Evolutionary conservation across 2,888 invertebrate genomes (phyloP), one percentile per base, ranked within the genome.

Genomic region (Mesoligia furuncula): DNA sequence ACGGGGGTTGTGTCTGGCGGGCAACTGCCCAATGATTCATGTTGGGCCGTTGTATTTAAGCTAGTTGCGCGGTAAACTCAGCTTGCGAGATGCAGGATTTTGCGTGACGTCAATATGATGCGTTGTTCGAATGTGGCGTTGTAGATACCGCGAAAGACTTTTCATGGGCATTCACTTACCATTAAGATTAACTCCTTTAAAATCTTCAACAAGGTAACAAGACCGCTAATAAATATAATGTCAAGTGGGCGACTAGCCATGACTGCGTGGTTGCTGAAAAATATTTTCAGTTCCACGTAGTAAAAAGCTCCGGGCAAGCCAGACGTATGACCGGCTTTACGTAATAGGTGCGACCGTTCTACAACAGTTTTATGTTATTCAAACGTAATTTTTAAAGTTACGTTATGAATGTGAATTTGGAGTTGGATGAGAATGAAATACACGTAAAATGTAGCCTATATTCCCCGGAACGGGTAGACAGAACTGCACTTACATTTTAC

Each of bases 241-340:
- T 51, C 42, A 74, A 62, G 39, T 42, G 31, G 4, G 20, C 45
- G 1, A 45, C 72, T 48, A 81, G n/a, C 54, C 75, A 31, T 54
- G 27, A 67, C 27, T 62, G 24, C 17, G 36, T 45, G 67, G 31
- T 64, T 31, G 39, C 39, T 79, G 51, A 81, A 81, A 80, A 81
- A 68, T 79, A 68, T 64, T 79, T 79, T 62, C 45, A 57, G 59
- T 51, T 9, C 1, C 39, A 6, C 20, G 54, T 11, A 64, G 54
- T 68, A 64, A 57, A 73, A 75, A 31, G 8, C 20, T 64, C 45
- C 15, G 31, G 24, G 2, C 36, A 36, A 81, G 75, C 61, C 36
- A 74, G 75, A 73, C 54, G 11, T 67, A 79, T 67, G 24, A 3
- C 66, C 36, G 13, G 75, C 75, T 81, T 81, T 81, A 45, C 11